phyloP scores from a whole-genome alignment of 1,140 invertebrate species.

The Megathymus violae region DNA sequence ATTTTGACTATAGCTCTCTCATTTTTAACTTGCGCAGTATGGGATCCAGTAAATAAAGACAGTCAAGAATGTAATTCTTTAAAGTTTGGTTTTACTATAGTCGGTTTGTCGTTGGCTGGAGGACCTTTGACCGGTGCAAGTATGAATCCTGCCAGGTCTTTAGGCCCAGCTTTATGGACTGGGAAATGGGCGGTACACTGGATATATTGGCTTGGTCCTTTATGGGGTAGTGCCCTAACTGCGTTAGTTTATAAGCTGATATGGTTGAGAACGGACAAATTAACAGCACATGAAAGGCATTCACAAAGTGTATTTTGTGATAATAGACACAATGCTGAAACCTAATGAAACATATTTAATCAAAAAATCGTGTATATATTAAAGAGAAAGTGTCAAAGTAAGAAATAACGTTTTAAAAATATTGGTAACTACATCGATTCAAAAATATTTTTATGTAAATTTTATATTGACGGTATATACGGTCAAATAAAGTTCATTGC shows the following conservation, averaged over 20 bases:
- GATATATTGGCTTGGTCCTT: slow-evolving; percentile 91
- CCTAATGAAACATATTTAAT: background rate
- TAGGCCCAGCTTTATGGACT: slow-evolving; percentile 90
- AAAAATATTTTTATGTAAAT: too few species aligned
- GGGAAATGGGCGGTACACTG: slow-evolving; percentile 88
- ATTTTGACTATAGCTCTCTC: slow-evolving; percentile 88
- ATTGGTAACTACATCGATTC: too few species aligned
- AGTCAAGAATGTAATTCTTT: slow-evolving; percentile 81
- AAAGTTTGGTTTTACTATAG: slow-evolving; percentile 86
- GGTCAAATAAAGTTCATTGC: too few species aligned
- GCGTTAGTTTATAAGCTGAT: slow-evolving; percentile 86
- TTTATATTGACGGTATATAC: too few species aligned
- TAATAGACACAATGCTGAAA: background rate
- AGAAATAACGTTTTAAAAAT: too few species aligned
- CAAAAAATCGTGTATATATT: too few species aligned
- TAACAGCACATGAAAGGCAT: background rate
- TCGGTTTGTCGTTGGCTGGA: slow-evolving; percentile 85
- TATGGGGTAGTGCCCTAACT: slow-evolving; percentile 84
- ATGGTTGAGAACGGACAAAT: slow-evolving; percentile 56
- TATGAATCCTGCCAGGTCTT: slow-evolving; percentile 92
- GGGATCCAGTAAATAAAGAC: slow-evolving; percentile 81
- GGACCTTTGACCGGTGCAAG: slow-evolving; percentile 87
- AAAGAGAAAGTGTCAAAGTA: too few species aligned
- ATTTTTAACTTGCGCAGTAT: slow-evolving; percentile 87
- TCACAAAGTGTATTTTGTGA: background rate